Base-by-base conservation (phyloP, 2,113 vertebrate species). In the Orcinus orca region DNA sequence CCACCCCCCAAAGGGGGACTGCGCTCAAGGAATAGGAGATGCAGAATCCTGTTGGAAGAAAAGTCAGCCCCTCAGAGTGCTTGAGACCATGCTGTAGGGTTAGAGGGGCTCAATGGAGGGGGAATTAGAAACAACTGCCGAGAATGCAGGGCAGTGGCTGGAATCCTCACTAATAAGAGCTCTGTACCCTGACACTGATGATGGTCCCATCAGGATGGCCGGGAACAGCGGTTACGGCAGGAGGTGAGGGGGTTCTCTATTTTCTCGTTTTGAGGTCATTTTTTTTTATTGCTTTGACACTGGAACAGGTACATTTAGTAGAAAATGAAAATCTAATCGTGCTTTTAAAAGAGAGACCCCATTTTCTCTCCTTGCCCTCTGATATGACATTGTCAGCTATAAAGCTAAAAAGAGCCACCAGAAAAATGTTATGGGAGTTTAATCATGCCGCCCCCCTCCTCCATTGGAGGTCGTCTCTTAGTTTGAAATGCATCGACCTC, bases 361-460 rank as follows among this genome's bases (percentile, higher is more conserved):
- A 2, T 55, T 85, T 87, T 93, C 20, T 29, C 50, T 88, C 65
- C 70, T 95, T 73, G 70, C 31, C 62, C 58, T 92, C 62, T 96
- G 25, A 36, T 17, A 58, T 1, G 33, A 55, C 3, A 17, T 77
- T 85, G 44, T 77, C 47, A 41, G 87, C 50, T 65, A 21, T 41
- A 62, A 93, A 74, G n/a, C 21, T 68, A 77, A 93, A 94, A 95
- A 41, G 65, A 92, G 53, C 63, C 44, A 33, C 20, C n/a, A 15
- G 91, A 70, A 95, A 50, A 60, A 8, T 1, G 47, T 94, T n/a
- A 47, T 4, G 38, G 44, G 41, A 25, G 1, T 77, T 70, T 74
- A 41, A 77, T 25, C 23, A 17, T 8, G 23, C 38, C 25, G n/a
- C 26, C 12, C 23, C 10, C 44, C 36, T 2, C 82, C 60, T 96